Evolutionary conservation across 2,888 invertebrate species (phyloP).

Genomic region (Agrochola lychnidis): DNA sequence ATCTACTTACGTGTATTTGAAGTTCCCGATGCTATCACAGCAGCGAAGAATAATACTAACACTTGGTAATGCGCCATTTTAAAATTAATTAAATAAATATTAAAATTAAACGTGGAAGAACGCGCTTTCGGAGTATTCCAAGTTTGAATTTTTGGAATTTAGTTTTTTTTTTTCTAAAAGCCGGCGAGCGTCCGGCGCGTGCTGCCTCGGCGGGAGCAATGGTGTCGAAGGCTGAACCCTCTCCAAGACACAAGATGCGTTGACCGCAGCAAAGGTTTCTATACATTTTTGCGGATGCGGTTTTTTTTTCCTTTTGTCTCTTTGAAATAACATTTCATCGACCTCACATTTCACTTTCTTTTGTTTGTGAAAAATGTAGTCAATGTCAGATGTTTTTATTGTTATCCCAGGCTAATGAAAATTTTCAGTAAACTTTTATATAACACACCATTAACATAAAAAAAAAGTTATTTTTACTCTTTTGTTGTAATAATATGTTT

Average conservation of each 20-base stretch:
- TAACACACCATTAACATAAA: not conserved
- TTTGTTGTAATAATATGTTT: not conserved
- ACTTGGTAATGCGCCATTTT: slow-evolving; percentile 81
- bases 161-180: slow-evolving; percentile 58
- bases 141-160: slow-evolving; percentile 49
- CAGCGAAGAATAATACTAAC: slow-evolving; percentile 79
- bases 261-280: slow-evolving; percentile 70
- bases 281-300: slow-evolving; percentile 61
- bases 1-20: slow-evolving; percentile 86
- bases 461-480: not conserved
- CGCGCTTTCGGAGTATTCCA: slow-evolving; percentile 30
- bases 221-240: slow-evolving; percentile 71
- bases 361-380: slow-evolving; percentile 23
- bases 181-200: slow-evolving; percentile 77
- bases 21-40: slow-evolving; percentile 78
- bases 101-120: slow-evolving; percentile 15
- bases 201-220: slow-evolving; percentile 81
- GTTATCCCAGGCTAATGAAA: not conserved
- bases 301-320: slow-evolving; percentile 52
- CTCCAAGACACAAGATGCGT: slow-evolving; percentile 73
- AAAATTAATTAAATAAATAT: slow-evolving; percentile 43
- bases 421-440: not conserved
- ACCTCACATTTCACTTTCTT: slow-evolving; percentile 51
- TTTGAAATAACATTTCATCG: slow-evolving; percentile 17
- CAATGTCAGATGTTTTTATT: slow-evolving; percentile 1